A percentile compares a stretch with the other conserved stretches of the same genome.
phyloP scores from a whole-genome alignment of 1,140 invertebrate genomes.

The Melipona quadrifasciata region DNA sequence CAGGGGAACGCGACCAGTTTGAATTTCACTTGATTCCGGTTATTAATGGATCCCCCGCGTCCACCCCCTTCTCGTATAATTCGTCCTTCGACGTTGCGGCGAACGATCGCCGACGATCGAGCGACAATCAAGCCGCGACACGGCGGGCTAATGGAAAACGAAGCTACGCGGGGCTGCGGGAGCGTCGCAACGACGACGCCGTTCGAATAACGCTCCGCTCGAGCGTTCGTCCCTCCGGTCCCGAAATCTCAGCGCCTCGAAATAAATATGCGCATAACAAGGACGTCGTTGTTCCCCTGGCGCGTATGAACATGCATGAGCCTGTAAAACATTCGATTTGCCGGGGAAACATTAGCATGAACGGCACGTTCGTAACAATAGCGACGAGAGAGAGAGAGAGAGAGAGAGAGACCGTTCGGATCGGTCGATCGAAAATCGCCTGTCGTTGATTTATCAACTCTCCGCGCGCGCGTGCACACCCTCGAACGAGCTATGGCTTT shows the following conservation, averaged over 20 bases:
- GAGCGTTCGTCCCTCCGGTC: no score
- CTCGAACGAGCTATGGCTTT: background rate
- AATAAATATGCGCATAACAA: constrained; percentile 48
- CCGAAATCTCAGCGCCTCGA: background rate
- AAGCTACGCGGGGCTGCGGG: background rate
- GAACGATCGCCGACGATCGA: background rate
- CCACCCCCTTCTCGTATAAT: background rate
- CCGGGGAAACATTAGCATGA: constrained; percentile 63
- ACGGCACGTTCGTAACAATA: constrained; percentile 57
- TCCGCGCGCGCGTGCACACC: background rate
- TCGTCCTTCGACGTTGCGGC: background rate
- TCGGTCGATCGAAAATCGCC: constrained; percentile 68
- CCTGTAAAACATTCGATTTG: constrained; percentile 69
- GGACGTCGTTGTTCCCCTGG: constrained; percentile 29
- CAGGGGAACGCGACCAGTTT: constrained; percentile 9
- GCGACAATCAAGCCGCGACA: background rate
- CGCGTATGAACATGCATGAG: constrained; percentile 57
- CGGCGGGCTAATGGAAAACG: background rate
- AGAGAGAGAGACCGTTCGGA: constrained; percentile 3
- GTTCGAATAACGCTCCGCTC: background rate
- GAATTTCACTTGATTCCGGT: constrained; percentile 48
- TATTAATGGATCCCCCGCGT: constrained; percentile 41
- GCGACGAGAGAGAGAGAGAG: constrained; percentile 15
- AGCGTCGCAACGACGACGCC: background rate
- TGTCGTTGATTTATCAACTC: constrained; percentile 68